Evolutionary conservation across 2,113 vertebrate genomes (phyloP).

Genomic region (Carassius auratus): DNA sequence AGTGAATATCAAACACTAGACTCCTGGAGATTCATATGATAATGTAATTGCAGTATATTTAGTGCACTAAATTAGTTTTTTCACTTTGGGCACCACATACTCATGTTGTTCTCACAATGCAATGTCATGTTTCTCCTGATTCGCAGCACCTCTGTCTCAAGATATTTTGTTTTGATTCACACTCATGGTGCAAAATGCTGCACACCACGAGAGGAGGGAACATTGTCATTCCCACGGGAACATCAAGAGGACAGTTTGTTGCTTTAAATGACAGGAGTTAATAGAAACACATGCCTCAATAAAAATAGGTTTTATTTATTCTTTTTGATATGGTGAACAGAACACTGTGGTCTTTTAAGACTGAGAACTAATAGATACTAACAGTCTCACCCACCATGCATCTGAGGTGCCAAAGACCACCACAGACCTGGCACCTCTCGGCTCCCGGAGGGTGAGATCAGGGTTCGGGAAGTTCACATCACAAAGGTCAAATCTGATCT

Average conservation of each 20-base stretch:
- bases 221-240: slow-evolving; percentile 42
- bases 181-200: slow-evolving; percentile 50
- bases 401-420: slow-evolving; percentile 44
- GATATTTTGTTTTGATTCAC: slow-evolving; percentile 49
- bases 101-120: slow-evolving; percentile 36
- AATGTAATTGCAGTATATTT: slow-evolving; percentile 6
- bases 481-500: background rate
- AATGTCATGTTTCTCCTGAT: slow-evolving; percentile 36
- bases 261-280: background rate
- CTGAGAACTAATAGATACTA: background rate
- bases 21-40: background rate
- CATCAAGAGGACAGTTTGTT: background rate
- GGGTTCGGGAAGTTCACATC: background rate
- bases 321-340: background rate
- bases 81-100: slow-evolving; percentile 7
- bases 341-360: background rate
- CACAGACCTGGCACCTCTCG: slow-evolving; percentile 29
- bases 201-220: slow-evolving; percentile 13
- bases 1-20: background rate
- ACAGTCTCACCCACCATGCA: slow-evolving; percentile 17
- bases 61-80: no score
- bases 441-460: slow-evolving; percentile 11
- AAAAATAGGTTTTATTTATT: no score
- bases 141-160: slow-evolving; percentile 12
- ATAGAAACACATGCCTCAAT: background rate